These are phyloP conservation scores for Mionectes olivaceus DNA, from an alignment of 2,797 vertebrate genomes.

Conservation along the genomic window DNA sequence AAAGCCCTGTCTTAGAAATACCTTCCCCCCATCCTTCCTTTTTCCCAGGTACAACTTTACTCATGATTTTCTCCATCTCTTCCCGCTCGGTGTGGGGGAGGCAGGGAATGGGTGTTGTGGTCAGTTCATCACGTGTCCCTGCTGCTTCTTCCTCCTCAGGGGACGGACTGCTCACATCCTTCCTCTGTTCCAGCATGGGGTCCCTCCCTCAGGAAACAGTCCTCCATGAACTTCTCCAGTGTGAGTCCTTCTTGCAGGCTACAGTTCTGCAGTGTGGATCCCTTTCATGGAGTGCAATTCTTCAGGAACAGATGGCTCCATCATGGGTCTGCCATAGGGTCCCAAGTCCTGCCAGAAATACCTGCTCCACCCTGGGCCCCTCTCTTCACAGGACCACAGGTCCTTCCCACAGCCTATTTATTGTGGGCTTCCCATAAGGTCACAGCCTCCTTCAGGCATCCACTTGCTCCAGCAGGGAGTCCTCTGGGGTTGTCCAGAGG, in stretches of 20 bases:
- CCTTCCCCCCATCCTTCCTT: background rate
- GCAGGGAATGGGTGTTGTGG: background rate
- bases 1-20: background rate
- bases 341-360: background rate
- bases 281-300: background rate
- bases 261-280: background rate
- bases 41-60: background rate
- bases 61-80: background rate
- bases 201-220: background rate
- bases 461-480: background rate
- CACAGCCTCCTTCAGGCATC: background rate
- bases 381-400: background rate
- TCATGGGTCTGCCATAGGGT: accelerated
- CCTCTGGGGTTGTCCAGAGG: background rate
- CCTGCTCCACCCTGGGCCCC: background rate
- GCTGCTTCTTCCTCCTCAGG: background rate
- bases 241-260: background rate
- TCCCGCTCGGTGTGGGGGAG: background rate
- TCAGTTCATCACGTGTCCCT: background rate
- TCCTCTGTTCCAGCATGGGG: background rate
- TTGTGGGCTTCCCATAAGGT: background rate
- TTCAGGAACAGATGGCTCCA: background rate
- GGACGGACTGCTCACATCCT: background rate
- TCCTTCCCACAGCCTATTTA: background rate
- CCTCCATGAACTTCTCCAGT: background rate